Evolutionary conservation across 2,797 vertebrate species (phyloP).

Genomic region (Tapera naevia): DNA sequence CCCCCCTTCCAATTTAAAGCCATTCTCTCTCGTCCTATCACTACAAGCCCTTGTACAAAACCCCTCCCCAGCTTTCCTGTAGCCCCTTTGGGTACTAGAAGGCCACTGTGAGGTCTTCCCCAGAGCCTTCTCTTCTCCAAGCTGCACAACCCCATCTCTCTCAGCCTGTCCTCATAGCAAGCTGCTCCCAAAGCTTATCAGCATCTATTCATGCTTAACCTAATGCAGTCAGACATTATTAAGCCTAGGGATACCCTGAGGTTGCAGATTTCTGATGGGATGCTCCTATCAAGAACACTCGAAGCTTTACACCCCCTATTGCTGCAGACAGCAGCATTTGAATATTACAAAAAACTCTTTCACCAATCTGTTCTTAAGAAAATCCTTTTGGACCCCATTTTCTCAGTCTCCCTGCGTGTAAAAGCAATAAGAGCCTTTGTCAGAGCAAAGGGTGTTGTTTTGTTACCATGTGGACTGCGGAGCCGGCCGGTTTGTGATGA

Average conservation of each 20-base stretch:
- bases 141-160: too few relatives aligned
- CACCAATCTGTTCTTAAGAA: neutral
- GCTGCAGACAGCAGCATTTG: rapidly evolving
- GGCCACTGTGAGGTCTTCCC: too few relatives aligned
- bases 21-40: too few relatives aligned
- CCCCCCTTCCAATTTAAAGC: too few relatives aligned
- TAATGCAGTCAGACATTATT: rapidly evolving
- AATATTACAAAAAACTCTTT: rapidly evolving
- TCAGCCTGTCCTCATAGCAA: too few relatives aligned
- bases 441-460: neutral
- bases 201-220: rapidly evolving
- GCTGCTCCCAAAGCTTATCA: neutral
- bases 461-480: neutral
- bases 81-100: too few relatives aligned
- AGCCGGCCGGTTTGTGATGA: neutral
- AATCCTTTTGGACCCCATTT: neutral
- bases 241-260: neutral
- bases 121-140: too few relatives aligned
- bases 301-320: neutral
- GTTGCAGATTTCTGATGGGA: neutral
- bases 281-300: rapidly evolving
- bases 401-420: neutral
- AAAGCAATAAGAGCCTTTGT: neutral
- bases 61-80: too few relatives aligned
- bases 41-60: too few relatives aligned